These are phyloP conservation scores for Clarias laeviceps DNA, from an alignment of 2,797 vertebrate species.

Conservation along the genomic window DNA sequence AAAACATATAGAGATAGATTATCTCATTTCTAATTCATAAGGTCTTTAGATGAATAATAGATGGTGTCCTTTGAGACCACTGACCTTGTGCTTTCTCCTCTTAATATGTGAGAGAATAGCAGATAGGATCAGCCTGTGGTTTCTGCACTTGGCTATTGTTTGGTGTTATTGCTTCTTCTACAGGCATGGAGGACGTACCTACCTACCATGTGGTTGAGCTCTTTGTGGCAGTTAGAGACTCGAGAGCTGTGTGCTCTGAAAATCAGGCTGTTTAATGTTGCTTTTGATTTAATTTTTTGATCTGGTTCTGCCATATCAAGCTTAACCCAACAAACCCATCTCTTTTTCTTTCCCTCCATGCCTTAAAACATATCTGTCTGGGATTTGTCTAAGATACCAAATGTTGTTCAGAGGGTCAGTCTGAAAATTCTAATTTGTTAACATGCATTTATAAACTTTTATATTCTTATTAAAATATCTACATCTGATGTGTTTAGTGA, in stretches of 20 bases:
- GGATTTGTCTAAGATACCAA: not conserved
- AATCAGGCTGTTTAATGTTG: slow-evolving; percentile 11
- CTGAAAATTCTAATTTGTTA: slow-evolving; percentile 51
- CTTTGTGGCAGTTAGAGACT: not conserved
- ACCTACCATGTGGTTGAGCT: not conserved
- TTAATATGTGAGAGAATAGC: slow-evolving; percentile 66
- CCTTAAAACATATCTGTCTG: not conserved
- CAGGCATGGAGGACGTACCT: not conserved
- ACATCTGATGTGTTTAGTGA: slow-evolving; percentile 27
- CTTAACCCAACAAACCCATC: not conserved
- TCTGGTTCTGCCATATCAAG: not conserved
- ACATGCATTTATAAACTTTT: not conserved
- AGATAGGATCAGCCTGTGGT: slow-evolving; percentile 66
- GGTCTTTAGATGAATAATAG: slow-evolving; percentile 78
- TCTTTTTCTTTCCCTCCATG: not conserved
- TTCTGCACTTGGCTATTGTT: slow-evolving; percentile 57
- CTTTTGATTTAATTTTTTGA: slow-evolving; percentile 30
- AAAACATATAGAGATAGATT: slow-evolving; percentile 74
- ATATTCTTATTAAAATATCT: not conserved
- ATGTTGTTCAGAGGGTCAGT: not conserved
- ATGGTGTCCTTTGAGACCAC: slow-evolving; percentile 71
- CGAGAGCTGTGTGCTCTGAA: not conserved
- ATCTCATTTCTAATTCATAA: slow-evolving; percentile 76
- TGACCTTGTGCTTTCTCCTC: slow-evolving; percentile 69
- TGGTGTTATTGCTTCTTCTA: slow-evolving; percentile 53